Evolutionary conservation across 2,888 invertebrate species (phyloP).

Genomic region (Plemyria rubiginata): DNA sequence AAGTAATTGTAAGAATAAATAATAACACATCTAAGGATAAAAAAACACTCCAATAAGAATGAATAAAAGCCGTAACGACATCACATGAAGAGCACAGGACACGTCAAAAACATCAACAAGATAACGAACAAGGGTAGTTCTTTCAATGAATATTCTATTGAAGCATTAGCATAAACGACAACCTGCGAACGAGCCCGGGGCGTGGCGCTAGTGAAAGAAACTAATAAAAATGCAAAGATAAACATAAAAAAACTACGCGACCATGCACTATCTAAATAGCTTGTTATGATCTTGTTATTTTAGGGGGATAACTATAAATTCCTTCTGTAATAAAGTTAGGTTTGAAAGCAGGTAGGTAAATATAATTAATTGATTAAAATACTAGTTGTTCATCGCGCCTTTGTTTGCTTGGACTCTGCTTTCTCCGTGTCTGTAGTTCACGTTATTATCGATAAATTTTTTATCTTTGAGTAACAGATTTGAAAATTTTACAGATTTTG

Average conservation of each 20-base stretch:
- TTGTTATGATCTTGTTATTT: slow-evolving; percentile 49
- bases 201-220: slow-evolving; percentile 55
- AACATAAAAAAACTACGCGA: slow-evolving; percentile 34
- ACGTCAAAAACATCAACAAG: slow-evolving; percentile 50
- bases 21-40: too few species aligned
- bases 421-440: too few species aligned
- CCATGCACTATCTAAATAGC: slow-evolving; percentile 62
- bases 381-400: too few species aligned
- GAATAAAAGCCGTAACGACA: slow-evolving; percentile 37
- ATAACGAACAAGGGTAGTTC: slow-evolving; percentile 65
- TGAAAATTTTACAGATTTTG: too few species aligned
- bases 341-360: too few species aligned
- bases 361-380: too few species aligned
- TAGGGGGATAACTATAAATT: slow-evolving; percentile 30
- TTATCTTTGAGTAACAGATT: too few species aligned
- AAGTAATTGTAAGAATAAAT: too few species aligned
- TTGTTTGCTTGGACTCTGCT: too few species aligned
- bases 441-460: too few species aligned
- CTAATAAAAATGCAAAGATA: slow-evolving; percentile 68
- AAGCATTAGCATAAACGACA: slow-evolving; percentile 72
- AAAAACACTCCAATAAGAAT: too few species aligned
- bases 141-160: slow-evolving; percentile 70
- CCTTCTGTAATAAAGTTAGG: slow-evolving; percentile 17
- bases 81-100: slow-evolving; percentile 40
- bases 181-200: slow-evolving; percentile 69